Conservation (phyloP, 2,113 vertebrate species). For the Crocuta crocuta region DNA sequence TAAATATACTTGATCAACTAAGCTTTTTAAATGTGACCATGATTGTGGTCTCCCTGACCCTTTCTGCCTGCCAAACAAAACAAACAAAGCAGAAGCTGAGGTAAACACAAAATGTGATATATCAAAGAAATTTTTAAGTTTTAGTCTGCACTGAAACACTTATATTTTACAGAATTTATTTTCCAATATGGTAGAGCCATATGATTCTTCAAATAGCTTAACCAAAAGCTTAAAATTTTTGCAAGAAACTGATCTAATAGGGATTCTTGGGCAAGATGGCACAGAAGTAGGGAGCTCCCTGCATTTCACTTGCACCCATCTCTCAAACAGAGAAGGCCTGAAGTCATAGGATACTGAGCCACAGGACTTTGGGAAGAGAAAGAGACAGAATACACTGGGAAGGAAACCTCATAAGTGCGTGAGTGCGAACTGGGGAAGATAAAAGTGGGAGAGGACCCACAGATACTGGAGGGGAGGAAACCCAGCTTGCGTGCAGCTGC, state of each 20-base stretch:
- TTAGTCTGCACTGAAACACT: background rate
- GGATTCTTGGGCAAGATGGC: too few species aligned
- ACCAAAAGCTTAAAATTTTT: background rate
- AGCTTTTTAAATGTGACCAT: background rate
- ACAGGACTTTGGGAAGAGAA: too few species aligned
- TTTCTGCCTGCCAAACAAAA: background rate
- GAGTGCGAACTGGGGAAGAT: too few species aligned
- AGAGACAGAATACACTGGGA: too few species aligned
- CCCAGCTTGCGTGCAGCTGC: too few species aligned
- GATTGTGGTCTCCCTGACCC: background rate
- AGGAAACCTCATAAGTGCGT: too few species aligned
- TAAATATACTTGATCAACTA: background rate
- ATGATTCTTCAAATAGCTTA: background rate
- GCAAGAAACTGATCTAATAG: background rate
- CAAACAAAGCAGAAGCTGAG: background rate
- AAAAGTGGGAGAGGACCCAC: too few species aligned
- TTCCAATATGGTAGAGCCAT: background rate
- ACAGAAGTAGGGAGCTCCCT: too few species aligned
- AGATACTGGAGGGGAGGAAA: too few species aligned
- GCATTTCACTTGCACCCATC: too few species aligned
- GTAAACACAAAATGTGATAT: background rate
- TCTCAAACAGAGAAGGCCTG: too few species aligned
- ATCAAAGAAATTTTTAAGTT: background rate
- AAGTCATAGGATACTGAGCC: too few species aligned
- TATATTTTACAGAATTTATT: background rate